Evolutionary conservation across 2,113 vertebrate species (phyloP).

Genomic region (Phainopepla nitens): DNA sequence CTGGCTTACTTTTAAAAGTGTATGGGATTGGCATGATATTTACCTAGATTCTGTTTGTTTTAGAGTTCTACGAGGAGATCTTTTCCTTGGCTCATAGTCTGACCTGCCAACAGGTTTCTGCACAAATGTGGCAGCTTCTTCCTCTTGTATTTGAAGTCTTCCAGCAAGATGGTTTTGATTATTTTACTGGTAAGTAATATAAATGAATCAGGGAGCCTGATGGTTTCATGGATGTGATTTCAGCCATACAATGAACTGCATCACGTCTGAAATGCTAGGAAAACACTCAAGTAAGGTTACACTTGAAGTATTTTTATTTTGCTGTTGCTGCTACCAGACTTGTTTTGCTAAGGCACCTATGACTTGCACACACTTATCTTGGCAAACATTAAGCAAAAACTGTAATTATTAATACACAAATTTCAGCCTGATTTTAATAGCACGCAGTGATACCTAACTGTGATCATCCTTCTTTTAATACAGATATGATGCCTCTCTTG

Average conservation of each 20-base stretch:
- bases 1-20: background rate
- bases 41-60: conserved; percentile 26
- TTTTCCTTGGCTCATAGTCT: conserved; percentile 97
- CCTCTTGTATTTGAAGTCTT: conserved; percentile 97
- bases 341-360: background rate
- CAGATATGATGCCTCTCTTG: conserved; percentile 99
- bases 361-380: background rate
- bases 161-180: conserved; percentile 98
- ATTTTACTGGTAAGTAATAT: conserved; percentile 79
- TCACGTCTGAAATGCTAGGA: background rate
- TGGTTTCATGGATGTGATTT: background rate
- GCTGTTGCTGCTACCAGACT: background rate
- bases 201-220: background rate
- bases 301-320: background rate
- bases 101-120: conserved; percentile 97
- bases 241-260: background rate
- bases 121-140: conserved; percentile 98
- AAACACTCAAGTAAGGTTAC: background rate
- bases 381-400: background rate
- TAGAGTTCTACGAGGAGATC: conserved; percentile 99
- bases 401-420: background rate
- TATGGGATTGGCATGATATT: background rate
- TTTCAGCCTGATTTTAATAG: background rate
- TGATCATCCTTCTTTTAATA: conserved; percentile 27
- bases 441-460: background rate